A percentile compares a stretch with the other conserved stretches of the same genome.
These are phyloP conservation scores for Leucosticte australis DNA, from an alignment of 2,113 vertebrate genomes.

Conservation along the genomic window DNA sequence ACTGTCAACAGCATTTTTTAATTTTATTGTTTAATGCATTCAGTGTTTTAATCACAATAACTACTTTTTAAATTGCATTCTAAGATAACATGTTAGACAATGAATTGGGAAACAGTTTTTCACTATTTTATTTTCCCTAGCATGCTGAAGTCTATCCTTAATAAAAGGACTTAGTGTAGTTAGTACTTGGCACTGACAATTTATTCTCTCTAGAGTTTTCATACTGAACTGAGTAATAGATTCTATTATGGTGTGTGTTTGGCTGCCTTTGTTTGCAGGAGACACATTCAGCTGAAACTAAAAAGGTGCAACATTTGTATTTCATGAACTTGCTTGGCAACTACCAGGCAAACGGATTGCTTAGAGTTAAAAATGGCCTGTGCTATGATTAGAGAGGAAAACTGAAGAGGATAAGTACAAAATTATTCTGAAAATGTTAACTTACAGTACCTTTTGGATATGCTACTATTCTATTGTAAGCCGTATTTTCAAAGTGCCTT, in stretches of 20 bases:
- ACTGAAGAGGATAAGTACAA: background rate
- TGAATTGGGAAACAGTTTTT: background rate
- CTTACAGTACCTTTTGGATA: background rate
- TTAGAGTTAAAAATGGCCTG: background rate
- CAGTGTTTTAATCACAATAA: background rate
- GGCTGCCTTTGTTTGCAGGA: background rate
- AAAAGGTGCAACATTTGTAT: background rate
- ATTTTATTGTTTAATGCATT: background rate
- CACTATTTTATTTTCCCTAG: background rate
- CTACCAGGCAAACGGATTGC: background rate
- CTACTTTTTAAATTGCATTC: background rate
- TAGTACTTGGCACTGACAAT: background rate
- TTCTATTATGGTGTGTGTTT: background rate
- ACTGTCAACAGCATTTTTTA: background rate
- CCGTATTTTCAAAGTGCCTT: background rate
- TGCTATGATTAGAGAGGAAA: background rate
- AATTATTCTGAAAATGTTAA: background rate
- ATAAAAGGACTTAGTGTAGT: background rate
- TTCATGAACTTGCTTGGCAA: background rate
- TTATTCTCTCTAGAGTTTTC: background rate
- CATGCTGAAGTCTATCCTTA: background rate
- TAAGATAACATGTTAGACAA: background rate
- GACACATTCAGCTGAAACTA: background rate
- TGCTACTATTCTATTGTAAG: background rate
- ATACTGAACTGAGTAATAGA: background rate